phyloP scores from a whole-genome alignment of 2,797 vertebrate species.

The Halcyon badia region DNA sequence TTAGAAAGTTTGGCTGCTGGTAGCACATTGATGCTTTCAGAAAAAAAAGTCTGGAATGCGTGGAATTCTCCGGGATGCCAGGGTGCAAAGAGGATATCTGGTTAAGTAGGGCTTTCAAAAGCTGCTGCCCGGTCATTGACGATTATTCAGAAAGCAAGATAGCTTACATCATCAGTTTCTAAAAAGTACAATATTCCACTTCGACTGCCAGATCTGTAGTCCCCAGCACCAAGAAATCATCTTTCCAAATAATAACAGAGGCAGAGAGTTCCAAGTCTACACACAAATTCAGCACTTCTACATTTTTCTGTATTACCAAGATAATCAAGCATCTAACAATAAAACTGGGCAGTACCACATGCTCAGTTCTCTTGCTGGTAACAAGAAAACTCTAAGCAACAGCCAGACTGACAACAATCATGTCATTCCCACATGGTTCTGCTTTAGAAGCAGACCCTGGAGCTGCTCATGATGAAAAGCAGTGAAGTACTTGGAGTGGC shows the following conservation, averaged over 20 bases:
- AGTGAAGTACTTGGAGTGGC: constrained; percentile 14
- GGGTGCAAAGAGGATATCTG: constrained; percentile 24
- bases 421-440: constrained; percentile 24
- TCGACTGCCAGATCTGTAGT: not conserved
- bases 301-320: not conserved
- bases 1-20: not conserved
- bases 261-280: not conserved
- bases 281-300: not conserved
- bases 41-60: constrained; percentile 36
- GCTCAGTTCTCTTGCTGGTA: not conserved
- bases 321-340: not conserved
- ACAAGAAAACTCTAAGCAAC: constrained; percentile 4
- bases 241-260: not conserved
- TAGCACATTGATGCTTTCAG: constrained; percentile 5
- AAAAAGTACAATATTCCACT: constrained; percentile 25
- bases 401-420: constrained; percentile 16
- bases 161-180: constrained; percentile 18
- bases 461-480: constrained; percentile 53
- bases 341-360: not conserved
- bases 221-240: not conserved
- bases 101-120: constrained; percentile 32
- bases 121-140: not conserved
- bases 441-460: constrained; percentile 21
- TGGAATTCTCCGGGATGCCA: constrained; percentile 50
- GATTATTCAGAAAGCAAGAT: constrained; percentile 13